These are phyloP conservation scores for Halcyon leucocephala DNA, from an alignment of 2,797 vertebrate species.

Conservation along the genomic window DNA sequence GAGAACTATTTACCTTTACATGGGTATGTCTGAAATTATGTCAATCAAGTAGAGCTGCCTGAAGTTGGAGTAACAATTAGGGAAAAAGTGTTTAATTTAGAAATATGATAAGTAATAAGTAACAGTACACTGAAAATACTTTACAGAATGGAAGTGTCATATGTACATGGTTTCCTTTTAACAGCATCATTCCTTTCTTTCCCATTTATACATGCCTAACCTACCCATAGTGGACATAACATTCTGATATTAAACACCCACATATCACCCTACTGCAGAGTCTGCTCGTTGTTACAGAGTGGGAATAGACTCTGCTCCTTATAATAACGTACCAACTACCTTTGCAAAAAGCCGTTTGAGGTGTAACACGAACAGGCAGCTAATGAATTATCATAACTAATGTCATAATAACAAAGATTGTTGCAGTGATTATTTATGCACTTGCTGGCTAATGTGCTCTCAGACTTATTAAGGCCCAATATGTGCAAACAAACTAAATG, in stretches of 20 bases:
- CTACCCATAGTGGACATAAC: background rate
- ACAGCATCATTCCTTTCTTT: background rate
- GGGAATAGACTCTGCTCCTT: background rate
- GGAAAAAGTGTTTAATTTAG: background rate
- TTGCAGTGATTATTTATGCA: slow-evolving; percentile 30
- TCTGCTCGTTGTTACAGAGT: background rate
- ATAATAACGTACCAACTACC: background rate
- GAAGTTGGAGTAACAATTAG: background rate
- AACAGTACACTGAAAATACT: background rate
- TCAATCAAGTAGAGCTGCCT: background rate
- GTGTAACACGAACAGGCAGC: background rate
- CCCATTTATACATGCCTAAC: background rate
- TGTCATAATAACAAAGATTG: slow-evolving; percentile 58
- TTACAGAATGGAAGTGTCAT: background rate
- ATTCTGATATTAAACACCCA: background rate
- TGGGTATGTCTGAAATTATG: background rate
- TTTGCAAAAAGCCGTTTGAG: background rate
- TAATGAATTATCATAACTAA: slow-evolving; percentile 64
- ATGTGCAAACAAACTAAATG: slow-evolving; percentile 42
- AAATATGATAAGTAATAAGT: background rate
- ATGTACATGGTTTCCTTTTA: background rate
- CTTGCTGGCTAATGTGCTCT: slow-evolving; percentile 39
- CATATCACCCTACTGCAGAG: background rate
- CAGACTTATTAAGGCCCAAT: slow-evolving; percentile 33
- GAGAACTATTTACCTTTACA: background rate